phyloP scores from a whole-genome alignment of 2,797 vertebrate species.

The Halcyon chelicuti region DNA sequence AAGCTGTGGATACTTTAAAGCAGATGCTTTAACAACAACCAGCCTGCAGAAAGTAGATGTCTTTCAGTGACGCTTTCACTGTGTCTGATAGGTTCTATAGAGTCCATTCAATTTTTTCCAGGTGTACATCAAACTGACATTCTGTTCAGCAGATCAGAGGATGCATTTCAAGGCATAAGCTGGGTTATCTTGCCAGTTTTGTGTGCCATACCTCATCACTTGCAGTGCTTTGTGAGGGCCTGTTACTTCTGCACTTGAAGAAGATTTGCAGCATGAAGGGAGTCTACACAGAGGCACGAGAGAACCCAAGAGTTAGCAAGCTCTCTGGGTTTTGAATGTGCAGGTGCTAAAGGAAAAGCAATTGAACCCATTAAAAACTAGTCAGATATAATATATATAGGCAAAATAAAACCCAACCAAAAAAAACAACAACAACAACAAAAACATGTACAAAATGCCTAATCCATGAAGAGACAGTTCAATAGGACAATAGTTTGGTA shows the following conservation, averaged over 20 bases:
- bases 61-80: neutral
- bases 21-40: neutral
- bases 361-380: neutral
- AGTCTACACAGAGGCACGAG: neutral
- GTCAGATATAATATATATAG: neutral
- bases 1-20: neutral
- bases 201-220: neutral
- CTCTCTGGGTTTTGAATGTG: neutral
- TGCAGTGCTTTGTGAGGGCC: neutral
- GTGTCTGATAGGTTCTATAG: neutral
- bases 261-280: neutral
- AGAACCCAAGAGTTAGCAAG: neutral
- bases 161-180: neutral
- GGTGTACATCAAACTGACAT: fast-evolving
- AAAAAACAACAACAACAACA: neutral
- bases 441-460: neutral
- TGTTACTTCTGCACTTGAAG: neutral
- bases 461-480: neutral
- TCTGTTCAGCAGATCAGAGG: neutral
- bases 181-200: neutral
- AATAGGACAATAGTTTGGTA: neutral
- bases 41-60: neutral
- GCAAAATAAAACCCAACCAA: neutral
- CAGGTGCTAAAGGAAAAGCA: neutral
- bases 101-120: neutral